A percentile compares a stretch with the other conserved stretches of the same genome.
Evolutionary conservation across 2,888 invertebrate species (phyloP).

Genomic region (Ichneumon xanthorius): DNA sequence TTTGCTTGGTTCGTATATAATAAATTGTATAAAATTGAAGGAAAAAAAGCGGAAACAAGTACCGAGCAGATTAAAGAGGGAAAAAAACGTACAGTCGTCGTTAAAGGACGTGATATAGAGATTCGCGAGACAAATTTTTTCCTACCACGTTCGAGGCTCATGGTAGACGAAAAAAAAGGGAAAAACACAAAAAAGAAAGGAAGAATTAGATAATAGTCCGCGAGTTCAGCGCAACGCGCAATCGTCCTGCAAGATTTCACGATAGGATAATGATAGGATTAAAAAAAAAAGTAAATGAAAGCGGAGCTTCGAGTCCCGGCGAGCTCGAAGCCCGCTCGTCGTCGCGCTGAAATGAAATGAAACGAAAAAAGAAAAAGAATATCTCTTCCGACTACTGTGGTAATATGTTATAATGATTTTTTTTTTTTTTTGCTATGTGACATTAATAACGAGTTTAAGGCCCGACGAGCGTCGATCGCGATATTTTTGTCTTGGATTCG

Average conservation of each 20-base stretch:
- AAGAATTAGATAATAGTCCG: conserved; percentile 8
- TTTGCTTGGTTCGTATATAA: conserved; percentile 44
- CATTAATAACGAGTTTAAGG: conserved; percentile 39
- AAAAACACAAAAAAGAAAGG: not conserved
- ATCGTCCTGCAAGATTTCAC: conserved; percentile 40
- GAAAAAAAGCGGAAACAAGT: not conserved
- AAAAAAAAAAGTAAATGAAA: conserved; percentile 9
- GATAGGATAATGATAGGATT: not conserved
- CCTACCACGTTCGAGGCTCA: conserved; percentile 42
- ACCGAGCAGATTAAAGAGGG: conserved; percentile 37
- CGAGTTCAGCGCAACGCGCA: conserved; percentile 25
- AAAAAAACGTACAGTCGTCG: conserved; percentile 39
- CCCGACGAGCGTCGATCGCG: conserved; percentile 31
- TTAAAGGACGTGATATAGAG: conserved; percentile 40
- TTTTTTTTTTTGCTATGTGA: conserved; percentile 56
- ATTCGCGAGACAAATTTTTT: conserved; percentile 33
- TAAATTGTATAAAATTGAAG: conserved; percentile 54
- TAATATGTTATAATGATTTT: conserved; percentile 53
- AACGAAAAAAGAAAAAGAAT: conserved; percentile 35
- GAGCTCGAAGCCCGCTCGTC: not conserved
- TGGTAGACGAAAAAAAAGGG: conserved; percentile 32
- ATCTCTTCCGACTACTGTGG: conserved; percentile 58
- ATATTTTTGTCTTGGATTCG: conserved; percentile 12
- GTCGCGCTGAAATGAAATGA: conserved; percentile 39
- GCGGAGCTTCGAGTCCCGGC: conserved; percentile 5